These are phyloP conservation scores for Phytoseiulus persimilis DNA, from an alignment of 2,888 invertebrate species.

Conservation along the genomic window DNA sequence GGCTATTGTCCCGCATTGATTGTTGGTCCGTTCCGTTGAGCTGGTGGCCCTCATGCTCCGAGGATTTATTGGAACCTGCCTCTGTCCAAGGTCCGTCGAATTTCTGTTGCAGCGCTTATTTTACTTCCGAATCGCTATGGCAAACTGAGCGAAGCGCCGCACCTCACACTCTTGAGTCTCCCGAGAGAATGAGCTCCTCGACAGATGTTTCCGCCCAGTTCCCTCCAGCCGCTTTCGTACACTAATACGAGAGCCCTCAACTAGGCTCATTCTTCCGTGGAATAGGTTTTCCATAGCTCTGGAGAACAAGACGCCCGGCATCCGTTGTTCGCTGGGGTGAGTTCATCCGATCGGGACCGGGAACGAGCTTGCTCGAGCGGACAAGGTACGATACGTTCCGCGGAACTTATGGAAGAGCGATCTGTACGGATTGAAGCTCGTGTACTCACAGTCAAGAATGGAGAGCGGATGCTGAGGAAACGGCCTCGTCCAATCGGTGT, in stretches of 20 bases:
- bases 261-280: too few relatives aligned
- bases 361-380: too few relatives aligned
- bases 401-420: not conserved
- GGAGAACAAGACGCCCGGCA: too few relatives aligned
- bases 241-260: too few relatives aligned
- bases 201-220: not conserved
- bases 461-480: constrained; percentile 49
- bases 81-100: not conserved
- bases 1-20: not conserved
- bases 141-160: constrained; percentile 69
- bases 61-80: not conserved
- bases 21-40: not conserved
- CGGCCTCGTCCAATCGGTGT: constrained; percentile 88
- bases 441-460: constrained; percentile 50
- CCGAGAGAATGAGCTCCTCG: not conserved
- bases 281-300: too few relatives aligned
- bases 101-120: not conserved
- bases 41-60: not conserved
- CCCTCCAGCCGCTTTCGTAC: not conserved
- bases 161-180: too few relatives aligned
- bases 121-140: constrained; percentile 59
- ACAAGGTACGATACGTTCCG: too few relatives aligned
- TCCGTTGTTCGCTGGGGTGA: too few relatives aligned
- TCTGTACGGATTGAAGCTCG: not conserved
- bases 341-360: too few relatives aligned